Conservation (phyloP, 2,888 invertebrate species). For the Leucoma salicis region DNA sequence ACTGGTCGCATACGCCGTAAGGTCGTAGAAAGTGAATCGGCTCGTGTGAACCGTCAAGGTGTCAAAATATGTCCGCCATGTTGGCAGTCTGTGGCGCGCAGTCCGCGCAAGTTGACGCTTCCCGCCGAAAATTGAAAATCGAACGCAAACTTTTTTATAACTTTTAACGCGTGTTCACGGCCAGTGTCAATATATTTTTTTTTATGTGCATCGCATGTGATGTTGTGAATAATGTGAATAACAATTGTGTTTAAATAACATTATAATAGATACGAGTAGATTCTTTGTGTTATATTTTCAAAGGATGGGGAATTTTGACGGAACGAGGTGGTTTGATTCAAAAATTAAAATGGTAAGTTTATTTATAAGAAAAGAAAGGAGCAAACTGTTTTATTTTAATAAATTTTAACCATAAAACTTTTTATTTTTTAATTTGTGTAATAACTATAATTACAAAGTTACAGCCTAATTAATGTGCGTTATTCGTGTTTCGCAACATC, state of each 20-base stretch:
- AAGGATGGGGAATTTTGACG: slow-evolving; percentile 68
- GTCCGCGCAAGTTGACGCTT: slow-evolving; percentile 69
- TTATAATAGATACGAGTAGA: slow-evolving; percentile 44
- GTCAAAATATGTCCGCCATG: slow-evolving; percentile 76
- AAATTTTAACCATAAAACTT: slow-evolving; percentile 1
- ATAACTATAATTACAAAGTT: slow-evolving; percentile 17
- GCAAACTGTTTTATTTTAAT: neutral
- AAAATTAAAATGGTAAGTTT: slow-evolving; percentile 71
- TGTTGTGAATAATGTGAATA: slow-evolving; percentile 72
- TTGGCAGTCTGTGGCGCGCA: slow-evolving; percentile 77
- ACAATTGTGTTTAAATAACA: slow-evolving; percentile 47
- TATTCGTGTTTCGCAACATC: slow-evolving; percentile 34
- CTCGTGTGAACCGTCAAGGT: slow-evolving; percentile 81
- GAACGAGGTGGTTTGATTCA: slow-evolving; percentile 52
- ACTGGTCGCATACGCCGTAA: slow-evolving; percentile 77
- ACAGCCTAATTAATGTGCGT: slow-evolving; percentile 28
- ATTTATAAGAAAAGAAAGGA: slow-evolving; percentile 4
- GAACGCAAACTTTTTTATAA: slow-evolving; percentile 52
- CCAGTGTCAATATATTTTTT: slow-evolving; percentile 51
- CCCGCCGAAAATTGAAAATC: slow-evolving; percentile 67
- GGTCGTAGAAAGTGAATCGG: slow-evolving; percentile 82
- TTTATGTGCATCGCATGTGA: slow-evolving; percentile 49
- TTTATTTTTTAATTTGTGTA: slow-evolving; percentile 16
- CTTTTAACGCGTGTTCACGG: slow-evolving; percentile 52
- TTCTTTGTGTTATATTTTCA: slow-evolving; percentile 48